These are phyloP conservation scores for Anser brachyrhynchus DNA, from an alignment of 2,113 vertebrate species.

Conservation along the genomic window DNA sequence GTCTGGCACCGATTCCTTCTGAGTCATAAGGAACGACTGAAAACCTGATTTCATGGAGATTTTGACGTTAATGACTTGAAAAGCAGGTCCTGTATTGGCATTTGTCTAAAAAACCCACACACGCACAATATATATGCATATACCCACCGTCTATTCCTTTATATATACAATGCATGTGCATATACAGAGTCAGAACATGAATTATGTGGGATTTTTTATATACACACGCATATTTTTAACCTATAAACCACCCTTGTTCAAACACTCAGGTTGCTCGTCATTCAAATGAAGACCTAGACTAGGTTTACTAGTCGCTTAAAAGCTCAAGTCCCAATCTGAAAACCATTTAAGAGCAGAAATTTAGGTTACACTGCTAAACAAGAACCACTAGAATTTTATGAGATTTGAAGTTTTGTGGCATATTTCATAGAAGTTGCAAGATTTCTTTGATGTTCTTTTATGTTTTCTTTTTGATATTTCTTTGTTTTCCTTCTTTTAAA, in stretches of 20 bases:
- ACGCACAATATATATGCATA: too few relatives aligned
- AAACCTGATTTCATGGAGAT: not conserved
- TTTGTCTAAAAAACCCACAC: not conserved
- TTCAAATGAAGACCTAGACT: not conserved
- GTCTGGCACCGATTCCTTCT: not conserved
- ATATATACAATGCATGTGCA: not conserved
- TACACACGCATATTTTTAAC: not conserved
- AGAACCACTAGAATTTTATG: not conserved
- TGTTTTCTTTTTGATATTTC: too few relatives aligned
- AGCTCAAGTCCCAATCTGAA: not conserved
- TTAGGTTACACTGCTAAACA: not conserved
- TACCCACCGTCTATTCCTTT: not conserved
- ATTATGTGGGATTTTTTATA: rapidly evolving
- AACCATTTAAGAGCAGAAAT: not conserved
- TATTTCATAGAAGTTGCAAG: not conserved
- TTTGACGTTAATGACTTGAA: not conserved
- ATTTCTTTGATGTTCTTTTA: too few relatives aligned
- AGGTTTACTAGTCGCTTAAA: not conserved
- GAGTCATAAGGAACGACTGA: not conserved
- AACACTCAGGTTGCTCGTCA: not conserved
- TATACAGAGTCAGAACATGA: not conserved
- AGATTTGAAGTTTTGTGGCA: not conserved
- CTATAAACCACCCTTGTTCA: not conserved
- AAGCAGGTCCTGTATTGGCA: not conserved
- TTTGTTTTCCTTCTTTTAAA: too few relatives aligned